These are phyloP conservation scores for Glomeris maerens DNA, from an alignment of 1,140 invertebrate genomes.

Conservation along the genomic window DNA sequence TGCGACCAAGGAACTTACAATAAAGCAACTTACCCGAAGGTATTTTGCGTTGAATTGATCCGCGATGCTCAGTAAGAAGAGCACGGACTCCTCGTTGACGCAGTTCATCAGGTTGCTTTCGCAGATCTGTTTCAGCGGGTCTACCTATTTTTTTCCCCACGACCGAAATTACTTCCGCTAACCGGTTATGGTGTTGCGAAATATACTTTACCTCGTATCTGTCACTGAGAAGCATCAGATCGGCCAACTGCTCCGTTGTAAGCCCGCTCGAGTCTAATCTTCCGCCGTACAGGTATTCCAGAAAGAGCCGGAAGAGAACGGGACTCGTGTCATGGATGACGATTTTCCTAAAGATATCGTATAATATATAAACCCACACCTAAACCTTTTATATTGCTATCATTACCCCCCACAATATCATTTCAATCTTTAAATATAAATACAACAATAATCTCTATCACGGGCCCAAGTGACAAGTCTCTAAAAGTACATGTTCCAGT, in stretches of 20 bases:
- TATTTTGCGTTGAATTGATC: conserved; percentile 47
- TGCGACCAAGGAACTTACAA: too few relatives aligned
- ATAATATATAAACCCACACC: too few relatives aligned
- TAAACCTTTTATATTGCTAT: too few relatives aligned
- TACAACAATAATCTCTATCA: too few relatives aligned
- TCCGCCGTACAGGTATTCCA: conserved; percentile 49
- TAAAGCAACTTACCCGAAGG: conserved; percentile 42
- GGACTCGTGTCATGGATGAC: conserved; percentile 48
- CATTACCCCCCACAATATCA: too few relatives aligned
- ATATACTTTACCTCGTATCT: conserved; percentile 30
- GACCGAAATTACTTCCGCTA: too few relatives aligned
- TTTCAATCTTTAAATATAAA: too few relatives aligned
- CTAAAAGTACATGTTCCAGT: too few relatives aligned
- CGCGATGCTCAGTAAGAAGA: conserved; percentile 47
- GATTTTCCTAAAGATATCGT: conserved; percentile 49
- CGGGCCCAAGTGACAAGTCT: too few relatives aligned
- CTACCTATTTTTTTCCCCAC: too few relatives aligned
- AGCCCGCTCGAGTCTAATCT: conserved; percentile 35
- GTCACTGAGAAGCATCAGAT: conserved; percentile 43
- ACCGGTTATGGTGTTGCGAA: too few relatives aligned
- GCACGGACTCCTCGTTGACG: conserved; percentile 46
- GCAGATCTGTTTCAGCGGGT: conserved; percentile 42
- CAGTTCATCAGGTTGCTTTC: conserved; percentile 41
- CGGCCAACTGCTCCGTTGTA: conserved; percentile 44
- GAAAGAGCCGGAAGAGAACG: conserved; percentile 42